Percentiles rank a stretch among this genome's conserved stretches.
Conservation (phyloP, 2,888 invertebrate genomes). For the Endotricha flammealis region DNA sequence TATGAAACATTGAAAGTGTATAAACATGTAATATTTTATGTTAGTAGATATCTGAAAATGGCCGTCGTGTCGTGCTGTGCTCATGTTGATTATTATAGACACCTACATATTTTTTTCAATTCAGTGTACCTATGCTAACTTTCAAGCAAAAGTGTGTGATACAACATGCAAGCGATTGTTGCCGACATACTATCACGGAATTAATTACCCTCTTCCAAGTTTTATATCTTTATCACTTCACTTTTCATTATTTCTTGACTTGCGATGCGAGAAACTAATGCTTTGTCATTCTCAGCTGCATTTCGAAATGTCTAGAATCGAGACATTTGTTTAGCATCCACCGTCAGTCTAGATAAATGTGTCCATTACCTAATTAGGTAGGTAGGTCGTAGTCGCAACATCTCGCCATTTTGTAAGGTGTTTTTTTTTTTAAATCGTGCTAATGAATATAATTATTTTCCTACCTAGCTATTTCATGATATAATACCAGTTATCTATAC, state of each 20-base stretch:
- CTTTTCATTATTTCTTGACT: too few species aligned
- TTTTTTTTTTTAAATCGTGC: too few species aligned
- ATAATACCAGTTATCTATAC: too few species aligned
- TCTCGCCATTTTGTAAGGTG: neutral
- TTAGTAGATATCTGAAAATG: slow-evolving; percentile 36
- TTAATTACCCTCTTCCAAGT: too few species aligned
- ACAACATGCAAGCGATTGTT: neutral
- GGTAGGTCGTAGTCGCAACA: neutral
- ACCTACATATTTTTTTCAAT: slow-evolving; percentile 20
- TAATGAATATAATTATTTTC: too few species aligned
- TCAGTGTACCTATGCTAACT: slow-evolving; percentile 18
- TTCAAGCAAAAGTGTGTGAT: slow-evolving; percentile 18
- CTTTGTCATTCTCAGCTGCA: too few species aligned
- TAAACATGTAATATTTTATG: slow-evolving; percentile 27
- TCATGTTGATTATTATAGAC: slow-evolving; percentile 15
- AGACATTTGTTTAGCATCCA: too few species aligned
- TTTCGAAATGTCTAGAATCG: too few species aligned
- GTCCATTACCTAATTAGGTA: neutral
- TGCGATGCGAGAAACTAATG: too few species aligned
- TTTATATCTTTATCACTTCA: too few species aligned
- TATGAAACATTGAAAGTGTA: slow-evolving; percentile 43
- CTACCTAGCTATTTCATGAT: too few species aligned
- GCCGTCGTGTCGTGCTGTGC: slow-evolving; percentile 29
- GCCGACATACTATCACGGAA: neutral
- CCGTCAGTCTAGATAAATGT: too few species aligned